Evolutionary conservation across 2,888 invertebrate species (phyloP), one percentile per base, ranked within the genome.

Genomic region (Allolobophora icterica): DNA sequence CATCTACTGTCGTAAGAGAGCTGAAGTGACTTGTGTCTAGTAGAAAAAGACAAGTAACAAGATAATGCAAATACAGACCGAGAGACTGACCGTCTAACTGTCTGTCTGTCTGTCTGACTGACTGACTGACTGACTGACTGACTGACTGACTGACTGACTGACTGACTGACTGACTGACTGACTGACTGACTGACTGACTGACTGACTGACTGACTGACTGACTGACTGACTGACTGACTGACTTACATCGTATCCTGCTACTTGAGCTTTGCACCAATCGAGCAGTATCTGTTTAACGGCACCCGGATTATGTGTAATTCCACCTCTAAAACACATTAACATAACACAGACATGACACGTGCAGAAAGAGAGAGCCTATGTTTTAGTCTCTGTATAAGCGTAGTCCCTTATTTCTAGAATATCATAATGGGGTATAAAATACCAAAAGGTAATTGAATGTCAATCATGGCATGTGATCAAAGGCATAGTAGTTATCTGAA

Each of bases 201-300:
- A 71, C 30, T 13, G 71, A n/a, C 30, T n/a, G 71, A n/a, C 71
- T 71, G 30, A 71, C 71, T 13, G 45, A 45, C 19, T 45, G 45
- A 45, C 45, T 45, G 5, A 45, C 45, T 71, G 30, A 71, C n/a
- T 71, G 71, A 71, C 11, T 30, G 71, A 30, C n/a, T 8, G 71
- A 40, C 90, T 90, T 97, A 98, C 99, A 97, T 98, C 97, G 96
- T 99, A 99, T 96, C 98, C 98, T 96, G 97, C 97, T 95, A 98
- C 98, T 97, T 98, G 98, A 96, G 97, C 97, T 96, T 98, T 98
- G 96, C 98, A 98, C 99, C 99, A 99, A 96, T 97, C 97, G 96
- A 99, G 97, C 96, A 99, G 93, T 96, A 98, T 97, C 96, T 99
- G 98, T 97, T 99, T 99, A 96, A 98, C 98, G 96, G 98, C 97